Conservation (phyloP, 2,113 vertebrate species). For the Brachypodius melanocephalos region DNA sequence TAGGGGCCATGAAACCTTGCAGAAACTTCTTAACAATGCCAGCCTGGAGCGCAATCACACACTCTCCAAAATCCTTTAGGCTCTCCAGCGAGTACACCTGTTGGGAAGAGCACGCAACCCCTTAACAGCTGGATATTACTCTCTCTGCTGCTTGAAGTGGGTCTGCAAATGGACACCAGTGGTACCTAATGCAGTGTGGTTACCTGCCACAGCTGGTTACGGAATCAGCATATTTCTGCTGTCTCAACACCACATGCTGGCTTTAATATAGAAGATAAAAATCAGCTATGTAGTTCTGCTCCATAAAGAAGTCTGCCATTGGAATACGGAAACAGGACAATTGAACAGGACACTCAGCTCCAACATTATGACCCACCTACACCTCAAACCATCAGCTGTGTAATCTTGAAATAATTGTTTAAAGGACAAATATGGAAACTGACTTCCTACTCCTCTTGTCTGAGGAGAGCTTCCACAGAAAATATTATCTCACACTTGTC, state of each 20-base stretch:
- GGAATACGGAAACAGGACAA: neutral
- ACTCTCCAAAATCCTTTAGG: conserved; percentile 92
- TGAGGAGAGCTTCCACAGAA: neutral
- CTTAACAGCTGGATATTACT: neutral
- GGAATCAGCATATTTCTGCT: neutral
- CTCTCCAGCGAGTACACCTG: conserved; percentile 86
- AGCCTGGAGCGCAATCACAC: conserved; percentile 89
- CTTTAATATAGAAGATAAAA: neutral
- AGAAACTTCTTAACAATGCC: conserved; percentile 96
- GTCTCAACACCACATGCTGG: neutral
- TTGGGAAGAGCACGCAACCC: neutral
- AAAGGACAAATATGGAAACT: neutral
- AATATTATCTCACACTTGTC: neutral
- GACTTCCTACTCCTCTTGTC: neutral
- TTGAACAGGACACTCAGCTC: neutral
- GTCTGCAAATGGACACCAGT: neutral
- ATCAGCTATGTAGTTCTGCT: neutral
- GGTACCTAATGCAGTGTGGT: neutral
- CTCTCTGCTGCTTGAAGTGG: neutral
- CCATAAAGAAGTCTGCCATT: neutral
- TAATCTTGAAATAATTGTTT: neutral
- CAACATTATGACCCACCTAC: neutral
- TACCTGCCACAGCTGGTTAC: neutral
- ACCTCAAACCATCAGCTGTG: neutral
- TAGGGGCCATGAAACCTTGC: conserved; percentile 98